A percentile compares a stretch with the other conserved stretches of the same genome.
Conservation (phyloP, 2,113 vertebrate genomes). For the Pterocles orientalis region DNA sequence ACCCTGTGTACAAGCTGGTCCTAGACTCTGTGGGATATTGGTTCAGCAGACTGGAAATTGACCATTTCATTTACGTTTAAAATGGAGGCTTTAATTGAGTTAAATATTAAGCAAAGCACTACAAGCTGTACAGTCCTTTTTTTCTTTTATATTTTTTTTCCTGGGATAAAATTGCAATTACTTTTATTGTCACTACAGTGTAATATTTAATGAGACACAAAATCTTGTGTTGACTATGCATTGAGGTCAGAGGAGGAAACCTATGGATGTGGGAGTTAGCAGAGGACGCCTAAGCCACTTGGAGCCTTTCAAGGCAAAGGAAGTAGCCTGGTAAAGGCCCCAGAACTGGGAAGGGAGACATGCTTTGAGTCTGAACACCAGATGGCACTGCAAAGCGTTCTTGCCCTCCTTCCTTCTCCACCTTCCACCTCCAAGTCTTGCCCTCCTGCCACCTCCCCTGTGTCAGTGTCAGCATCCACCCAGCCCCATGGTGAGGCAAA, state of each 20-base stretch:
- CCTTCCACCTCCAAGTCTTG: neutral
- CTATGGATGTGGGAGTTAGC: neutral
- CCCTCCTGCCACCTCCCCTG: neutral
- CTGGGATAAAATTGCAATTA: neutral
- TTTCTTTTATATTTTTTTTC: no score
- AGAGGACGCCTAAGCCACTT: neutral
- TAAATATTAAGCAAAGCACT: neutral
- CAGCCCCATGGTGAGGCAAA: accelerated
- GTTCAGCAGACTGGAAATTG: neutral
- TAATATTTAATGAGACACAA: neutral
- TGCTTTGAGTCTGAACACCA: neutral
- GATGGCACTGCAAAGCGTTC: neutral
- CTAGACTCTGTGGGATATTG: neutral
- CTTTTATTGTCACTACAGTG: neutral
- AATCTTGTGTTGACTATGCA: neutral
- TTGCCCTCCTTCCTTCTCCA: neutral
- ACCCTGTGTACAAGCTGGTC: neutral
- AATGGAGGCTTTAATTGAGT: neutral
- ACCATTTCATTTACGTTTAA: neutral
- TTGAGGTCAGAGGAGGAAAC: neutral
- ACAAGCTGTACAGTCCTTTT: neutral
- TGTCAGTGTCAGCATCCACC: no score
- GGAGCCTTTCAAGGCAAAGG: neutral
- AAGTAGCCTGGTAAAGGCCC: neutral
- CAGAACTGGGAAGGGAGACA: accelerated